Conservation (phyloP, 2,113 vertebrate species). For the Notarius lentiginosus region DNA sequence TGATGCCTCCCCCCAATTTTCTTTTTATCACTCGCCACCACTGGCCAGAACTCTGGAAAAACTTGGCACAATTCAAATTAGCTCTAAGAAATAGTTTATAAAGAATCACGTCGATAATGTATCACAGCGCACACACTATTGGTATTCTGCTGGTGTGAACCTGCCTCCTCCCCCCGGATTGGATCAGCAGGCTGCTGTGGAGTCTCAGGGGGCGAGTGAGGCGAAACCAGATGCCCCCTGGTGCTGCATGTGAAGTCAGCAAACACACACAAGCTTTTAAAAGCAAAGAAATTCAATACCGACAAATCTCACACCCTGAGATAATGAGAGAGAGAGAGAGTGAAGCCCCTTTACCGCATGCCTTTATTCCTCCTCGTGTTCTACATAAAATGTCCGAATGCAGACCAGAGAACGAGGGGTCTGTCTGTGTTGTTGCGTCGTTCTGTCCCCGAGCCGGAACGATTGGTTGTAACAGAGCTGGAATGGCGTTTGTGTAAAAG, state of each 20-base stretch:
- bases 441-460: too few relatives aligned
- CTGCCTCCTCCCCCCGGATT: background rate
- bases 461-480: too few relatives aligned
- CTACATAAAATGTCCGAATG: too few relatives aligned
- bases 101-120: background rate
- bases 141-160: conserved; percentile 36
- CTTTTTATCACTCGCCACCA: too few relatives aligned
- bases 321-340: background rate
- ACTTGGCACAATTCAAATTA: background rate
- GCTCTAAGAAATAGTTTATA: background rate
- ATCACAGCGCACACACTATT: background rate
- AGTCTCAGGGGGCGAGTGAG: conserved; percentile 40
- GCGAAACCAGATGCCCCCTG: conserved; percentile 29
- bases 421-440: too few relatives aligned
- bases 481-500: too few relatives aligned
- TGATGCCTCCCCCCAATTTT: too few relatives aligned
- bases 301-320: background rate
- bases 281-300: conserved; percentile 2
- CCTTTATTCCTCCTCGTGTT: too few relatives aligned
- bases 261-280: conserved; percentile 7
- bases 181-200: conserved; percentile 34
- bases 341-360: too few relatives aligned
- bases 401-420: too few relatives aligned
- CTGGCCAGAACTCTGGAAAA: background rate
- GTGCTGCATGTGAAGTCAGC: conserved; percentile 42